Conservation (phyloP, 2,113 vertebrate species). For the Seriola quinqueradiata region DNA sequence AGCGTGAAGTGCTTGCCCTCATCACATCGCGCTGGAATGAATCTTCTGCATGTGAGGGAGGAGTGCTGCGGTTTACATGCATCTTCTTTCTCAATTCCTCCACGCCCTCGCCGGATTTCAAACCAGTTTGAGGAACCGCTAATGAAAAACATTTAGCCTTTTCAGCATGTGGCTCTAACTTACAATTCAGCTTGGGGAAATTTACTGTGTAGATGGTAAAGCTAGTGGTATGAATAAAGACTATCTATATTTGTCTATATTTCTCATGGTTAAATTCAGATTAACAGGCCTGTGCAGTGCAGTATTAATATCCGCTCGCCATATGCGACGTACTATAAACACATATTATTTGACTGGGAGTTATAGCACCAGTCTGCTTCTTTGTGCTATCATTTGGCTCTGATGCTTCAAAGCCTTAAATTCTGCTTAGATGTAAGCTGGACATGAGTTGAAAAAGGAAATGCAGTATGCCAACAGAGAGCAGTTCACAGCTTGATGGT, state of each 20-base stretch:
- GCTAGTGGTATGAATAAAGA: background rate
- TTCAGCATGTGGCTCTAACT: slow-evolving; percentile 42
- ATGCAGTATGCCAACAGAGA: background rate
- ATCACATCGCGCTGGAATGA: slow-evolving; percentile 61
- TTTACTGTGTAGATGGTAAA: background rate
- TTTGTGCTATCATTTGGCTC: background rate
- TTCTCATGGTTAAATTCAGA: background rate
- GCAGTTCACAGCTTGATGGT: background rate
- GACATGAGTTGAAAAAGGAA: slow-evolving; percentile 15
- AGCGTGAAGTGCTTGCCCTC: slow-evolving; percentile 51
- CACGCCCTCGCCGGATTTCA: slow-evolving; percentile 33
- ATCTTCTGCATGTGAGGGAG: slow-evolving; percentile 28
- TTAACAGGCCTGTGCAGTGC: background rate
- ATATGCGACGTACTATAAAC: slow-evolving; percentile 23
- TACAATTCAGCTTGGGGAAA: background rate
- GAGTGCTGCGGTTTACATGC: slow-evolving; percentile 42
- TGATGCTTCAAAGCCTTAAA: slow-evolving; percentile 20
- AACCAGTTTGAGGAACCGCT: slow-evolving; percentile 58
- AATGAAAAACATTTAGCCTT: slow-evolving; percentile 56
- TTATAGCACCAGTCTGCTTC: background rate
- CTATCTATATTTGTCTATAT: background rate
- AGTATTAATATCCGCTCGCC: slow-evolving; percentile 13
- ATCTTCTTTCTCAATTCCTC: slow-evolving; percentile 37
- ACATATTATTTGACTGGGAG: slow-evolving; percentile 6
- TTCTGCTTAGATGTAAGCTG: background rate